These are phyloP conservation scores for Brachionus sp. DNA, from an alignment of 1,140 invertebrate species.

Conservation along the genomic window DNA sequence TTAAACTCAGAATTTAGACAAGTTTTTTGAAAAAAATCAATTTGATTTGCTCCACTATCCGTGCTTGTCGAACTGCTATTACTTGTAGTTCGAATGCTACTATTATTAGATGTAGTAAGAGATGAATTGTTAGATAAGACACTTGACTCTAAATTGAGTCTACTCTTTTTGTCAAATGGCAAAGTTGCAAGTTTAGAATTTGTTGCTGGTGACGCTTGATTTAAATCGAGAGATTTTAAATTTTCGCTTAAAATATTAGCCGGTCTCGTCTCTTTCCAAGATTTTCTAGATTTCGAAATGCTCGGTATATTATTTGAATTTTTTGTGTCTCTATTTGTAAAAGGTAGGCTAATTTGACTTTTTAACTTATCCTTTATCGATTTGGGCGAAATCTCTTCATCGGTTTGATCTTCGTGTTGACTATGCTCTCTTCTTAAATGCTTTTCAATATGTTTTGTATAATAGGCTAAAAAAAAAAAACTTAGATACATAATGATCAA, in stretches of 20 bases:
- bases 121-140: not conserved
- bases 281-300: not conserved
- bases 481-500: not conserved
- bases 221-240: slow-evolving; percentile 28
- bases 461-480: slow-evolving; percentile 16
- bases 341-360: not conserved
- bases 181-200: not conserved
- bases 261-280: not conserved
- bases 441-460: slow-evolving; percentile 11
- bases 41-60: not conserved
- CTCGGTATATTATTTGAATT: not conserved
- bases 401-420: not conserved
- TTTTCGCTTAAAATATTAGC: not conserved
- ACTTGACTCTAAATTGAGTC: not conserved
- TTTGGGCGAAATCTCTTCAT: not conserved
- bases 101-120: slow-evolving; percentile 12
- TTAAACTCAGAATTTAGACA: not conserved
- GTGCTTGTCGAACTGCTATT: slow-evolving; percentile 16
- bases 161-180: slow-evolving; percentile 31
- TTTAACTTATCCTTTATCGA: slow-evolving; percentile 25
- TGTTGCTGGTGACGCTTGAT: not conserved
- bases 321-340: slow-evolving; percentile 14
- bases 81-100: slow-evolving; percentile 8
- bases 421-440: slow-evolving; percentile 1
- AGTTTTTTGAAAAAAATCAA: not conserved